Evolutionary conservation across 2,113 vertebrate species (phyloP).

Genomic region (Stigmatopora nigra): DNA sequence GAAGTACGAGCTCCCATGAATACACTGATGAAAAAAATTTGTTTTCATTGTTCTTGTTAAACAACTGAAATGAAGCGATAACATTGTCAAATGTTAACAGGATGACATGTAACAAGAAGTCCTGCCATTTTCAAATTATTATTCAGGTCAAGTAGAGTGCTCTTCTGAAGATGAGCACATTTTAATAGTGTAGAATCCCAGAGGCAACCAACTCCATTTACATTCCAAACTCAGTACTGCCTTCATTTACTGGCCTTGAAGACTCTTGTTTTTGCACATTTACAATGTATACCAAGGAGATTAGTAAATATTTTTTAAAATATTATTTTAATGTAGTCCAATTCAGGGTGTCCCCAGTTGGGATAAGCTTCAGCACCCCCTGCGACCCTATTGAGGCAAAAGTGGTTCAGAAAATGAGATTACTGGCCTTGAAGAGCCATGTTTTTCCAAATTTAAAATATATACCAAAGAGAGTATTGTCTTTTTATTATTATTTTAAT

Average conservation of each 20-base stretch:
- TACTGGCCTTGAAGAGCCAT: too few species aligned
- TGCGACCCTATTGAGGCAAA: too few species aligned
- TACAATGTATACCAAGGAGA: too few species aligned
- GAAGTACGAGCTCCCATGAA: not conserved
- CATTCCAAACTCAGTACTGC: slow-evolving; percentile 45
- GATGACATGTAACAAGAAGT: slow-evolving; percentile 14
- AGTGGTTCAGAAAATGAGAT: too few species aligned
- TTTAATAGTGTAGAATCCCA: slow-evolving; percentile 55
- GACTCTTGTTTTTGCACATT: too few species aligned
- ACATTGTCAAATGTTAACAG: slow-evolving; percentile 17
- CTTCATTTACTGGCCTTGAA: slow-evolving; percentile 64
- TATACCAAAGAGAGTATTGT: too few species aligned
- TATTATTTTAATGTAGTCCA: too few species aligned
- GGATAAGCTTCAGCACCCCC: too few species aligned
- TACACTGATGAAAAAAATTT: not conserved
- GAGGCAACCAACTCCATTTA: slow-evolving; percentile 51
- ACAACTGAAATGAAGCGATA: slow-evolving; percentile 10
- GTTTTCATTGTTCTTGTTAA: not conserved
- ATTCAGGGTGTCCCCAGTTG: too few species aligned
- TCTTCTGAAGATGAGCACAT: slow-evolving; percentile 57
- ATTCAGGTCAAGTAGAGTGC: slow-evolving; percentile 58
- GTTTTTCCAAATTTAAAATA: too few species aligned
- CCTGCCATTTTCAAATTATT: slow-evolving; percentile 50
- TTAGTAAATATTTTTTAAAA: too few species aligned
- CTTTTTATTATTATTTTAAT: too few species aligned